Evolutionary conservation across 1,140 invertebrate species (phyloP), one percentile per base, ranked within the genome.

Genomic region (Conus ventricosus): DNA sequence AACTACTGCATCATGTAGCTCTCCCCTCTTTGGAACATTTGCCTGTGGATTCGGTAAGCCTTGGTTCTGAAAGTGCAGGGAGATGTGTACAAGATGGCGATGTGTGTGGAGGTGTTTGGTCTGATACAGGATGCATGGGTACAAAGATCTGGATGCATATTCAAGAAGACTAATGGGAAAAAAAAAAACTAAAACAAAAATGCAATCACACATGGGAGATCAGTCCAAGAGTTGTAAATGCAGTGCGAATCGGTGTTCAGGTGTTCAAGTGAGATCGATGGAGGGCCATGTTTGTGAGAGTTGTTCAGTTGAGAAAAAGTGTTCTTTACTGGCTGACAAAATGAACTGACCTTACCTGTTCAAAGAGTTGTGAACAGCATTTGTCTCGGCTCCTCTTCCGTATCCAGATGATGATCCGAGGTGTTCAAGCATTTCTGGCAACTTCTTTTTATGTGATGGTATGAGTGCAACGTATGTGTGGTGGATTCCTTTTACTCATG

Each of bases 341-440:
- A 71, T 71, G 67, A 71, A 71, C 6, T 71, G 20, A 17, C 23
- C 20, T 71, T n/a, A 23, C 67, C 67, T 20, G 15, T 71, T 71
- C 67, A 23, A 20, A 71, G 13, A 71, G 67, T 71, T 71, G 67
- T 71, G 20, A 71, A 71, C 67, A 71, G 67, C 67, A 23, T 71
- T 23, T 71, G 67, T 71, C 11, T 23, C 6, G 10, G 13, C 67
- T 71, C 13, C 13, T 71, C 6, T 20, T 20, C 11, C 6, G 67
- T 20, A 23, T 20, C 15, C 67, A 7, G 23, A 60, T 60, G 4
- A 11, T 39, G 8, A 15, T 60, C 8, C 15, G 57, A 71, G 23
- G 67, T 71, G 67, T 71, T 71, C 67, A 71, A 71, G 67, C 67
- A 71, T 71, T 71, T 71, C 67, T 71, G 67, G 67, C 11, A 17